Percentiles rank a stretch among this genome's conserved stretches.
Conservation (phyloP, 2,113 vertebrate species). For the Bostrychus sinensis region DNA sequence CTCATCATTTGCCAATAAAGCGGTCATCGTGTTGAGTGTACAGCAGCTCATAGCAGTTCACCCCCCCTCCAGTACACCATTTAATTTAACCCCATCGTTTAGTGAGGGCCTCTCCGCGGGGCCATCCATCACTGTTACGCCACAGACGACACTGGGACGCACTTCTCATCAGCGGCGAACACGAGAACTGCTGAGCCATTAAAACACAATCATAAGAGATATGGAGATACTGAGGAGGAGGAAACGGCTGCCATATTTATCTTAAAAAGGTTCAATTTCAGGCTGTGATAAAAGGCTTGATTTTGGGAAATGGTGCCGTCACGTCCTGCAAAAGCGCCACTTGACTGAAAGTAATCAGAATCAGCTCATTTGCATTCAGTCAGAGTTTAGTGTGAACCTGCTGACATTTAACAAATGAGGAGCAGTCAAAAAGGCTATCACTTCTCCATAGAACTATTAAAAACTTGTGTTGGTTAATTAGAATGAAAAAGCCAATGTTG, state of each 20-base stretch:
- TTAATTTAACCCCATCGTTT: slow-evolving; percentile 58
- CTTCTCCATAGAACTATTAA: too few species aligned
- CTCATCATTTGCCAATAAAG: slow-evolving; percentile 44
- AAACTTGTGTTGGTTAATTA: too few species aligned
- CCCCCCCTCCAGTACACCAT: slow-evolving; percentile 33
- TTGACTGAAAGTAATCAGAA: not conserved
- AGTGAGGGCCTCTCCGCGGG: slow-evolving; percentile 5
- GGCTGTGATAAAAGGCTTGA: slow-evolving; percentile 33
- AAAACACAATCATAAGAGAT: slow-evolving; percentile 38
- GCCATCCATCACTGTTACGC: slow-evolving; percentile 66
- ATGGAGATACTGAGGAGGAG: slow-evolving; percentile 4
- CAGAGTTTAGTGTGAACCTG: not conserved
- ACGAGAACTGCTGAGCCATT: slow-evolving; percentile 66
- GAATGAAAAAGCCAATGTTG: too few species aligned
- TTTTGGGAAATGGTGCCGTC: slow-evolving; percentile 13
- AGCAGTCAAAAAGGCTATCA: too few species aligned
- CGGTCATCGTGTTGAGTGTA: slow-evolving; percentile 39
- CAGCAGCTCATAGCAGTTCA: slow-evolving; percentile 32
- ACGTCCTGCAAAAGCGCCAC: slow-evolving; percentile 10
- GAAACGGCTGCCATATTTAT: slow-evolving; percentile 37
- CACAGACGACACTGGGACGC: slow-evolving; percentile 44
- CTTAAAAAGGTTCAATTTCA: slow-evolving; percentile 22
- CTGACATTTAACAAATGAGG: not conserved
- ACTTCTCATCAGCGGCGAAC: slow-evolving; percentile 69
- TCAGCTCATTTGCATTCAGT: not conserved